phyloP scores from a whole-genome alignment of 2,797 vertebrate genomes.

The Spatula clypeata region DNA sequence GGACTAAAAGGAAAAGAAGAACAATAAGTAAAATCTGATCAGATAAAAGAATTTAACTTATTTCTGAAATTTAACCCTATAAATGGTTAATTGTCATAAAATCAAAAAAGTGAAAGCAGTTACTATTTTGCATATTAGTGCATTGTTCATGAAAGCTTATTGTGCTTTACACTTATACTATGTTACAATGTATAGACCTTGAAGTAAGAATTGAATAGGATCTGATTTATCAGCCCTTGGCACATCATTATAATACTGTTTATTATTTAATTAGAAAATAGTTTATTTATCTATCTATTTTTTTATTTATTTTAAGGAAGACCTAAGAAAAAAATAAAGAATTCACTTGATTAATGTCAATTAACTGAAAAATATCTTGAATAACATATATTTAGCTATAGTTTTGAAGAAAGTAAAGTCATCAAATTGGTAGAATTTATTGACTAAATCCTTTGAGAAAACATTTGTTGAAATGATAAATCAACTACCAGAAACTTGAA shows the following conservation, averaged over 20 bases:
- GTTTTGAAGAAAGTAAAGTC: neutral
- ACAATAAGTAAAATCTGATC: constrained; percentile 80
- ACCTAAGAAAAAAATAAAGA: neutral
- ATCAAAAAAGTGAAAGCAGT: neutral
- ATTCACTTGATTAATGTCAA: neutral
- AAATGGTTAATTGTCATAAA: constrained; percentile 14
- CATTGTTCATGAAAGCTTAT: neutral
- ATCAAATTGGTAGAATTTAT: neutral
- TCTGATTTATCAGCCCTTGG: neutral
- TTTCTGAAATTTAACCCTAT: constrained; percentile 83
- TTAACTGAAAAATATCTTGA: neutral
- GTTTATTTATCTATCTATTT: neutral
- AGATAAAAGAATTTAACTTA: constrained; percentile 80
- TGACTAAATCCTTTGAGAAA: neutral
- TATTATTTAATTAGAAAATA: neutral
- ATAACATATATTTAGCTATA: neutral
- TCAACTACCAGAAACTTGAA: neutral
- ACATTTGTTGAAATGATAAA: neutral
- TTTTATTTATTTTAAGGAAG: neutral
- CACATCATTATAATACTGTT: neutral
- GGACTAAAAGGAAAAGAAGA: constrained; percentile 77
- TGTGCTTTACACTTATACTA: neutral
- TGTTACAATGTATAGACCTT: neutral
- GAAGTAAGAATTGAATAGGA: neutral
- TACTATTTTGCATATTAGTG: neutral